Evolutionary conservation across 2,797 vertebrate species (phyloP).

Genomic region (Anomalospiza imberbis): DNA sequence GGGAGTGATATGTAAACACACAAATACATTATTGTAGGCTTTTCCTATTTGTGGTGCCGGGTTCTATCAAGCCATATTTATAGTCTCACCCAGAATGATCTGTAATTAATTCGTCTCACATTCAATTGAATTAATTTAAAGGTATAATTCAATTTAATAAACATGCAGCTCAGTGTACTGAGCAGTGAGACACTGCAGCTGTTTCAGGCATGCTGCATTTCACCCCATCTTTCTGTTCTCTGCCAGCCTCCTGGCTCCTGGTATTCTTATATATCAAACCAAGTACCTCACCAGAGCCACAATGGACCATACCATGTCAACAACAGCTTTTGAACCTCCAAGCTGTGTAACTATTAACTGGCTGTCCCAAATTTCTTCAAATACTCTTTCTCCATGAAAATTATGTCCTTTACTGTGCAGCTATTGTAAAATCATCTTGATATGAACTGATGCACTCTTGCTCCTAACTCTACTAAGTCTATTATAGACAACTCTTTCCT

Average conservation of each 20-base stretch:
- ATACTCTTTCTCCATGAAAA: not conserved
- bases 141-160: slow-evolving; percentile 42
- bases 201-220: not conserved
- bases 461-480: slow-evolving; percentile 37
- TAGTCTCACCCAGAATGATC: slow-evolving; percentile 31
- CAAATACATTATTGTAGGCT: slow-evolving; percentile 48
- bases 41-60: slow-evolving; percentile 47
- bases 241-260: not conserved
- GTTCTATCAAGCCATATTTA: slow-evolving; percentile 40
- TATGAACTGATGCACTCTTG: slow-evolving; percentile 9
- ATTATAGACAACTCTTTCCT: slow-evolving; percentile 18
- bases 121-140: slow-evolving; percentile 58
- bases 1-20: slow-evolving; percentile 60
- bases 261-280: not conserved
- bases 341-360: not conserved
- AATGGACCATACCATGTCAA: not conserved
- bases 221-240: not conserved
- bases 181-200: slow-evolving; percentile 2
- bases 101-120: slow-evolving; percentile 50
- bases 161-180: not conserved
- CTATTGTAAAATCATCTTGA: slow-evolving; percentile 17
- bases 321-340: not conserved
- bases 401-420: not conserved
- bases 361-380: not conserved
- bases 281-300: not conserved